phyloP scores from a whole-genome alignment of 2,888 invertebrate genomes.

The Ormyrus rosae region DNA sequence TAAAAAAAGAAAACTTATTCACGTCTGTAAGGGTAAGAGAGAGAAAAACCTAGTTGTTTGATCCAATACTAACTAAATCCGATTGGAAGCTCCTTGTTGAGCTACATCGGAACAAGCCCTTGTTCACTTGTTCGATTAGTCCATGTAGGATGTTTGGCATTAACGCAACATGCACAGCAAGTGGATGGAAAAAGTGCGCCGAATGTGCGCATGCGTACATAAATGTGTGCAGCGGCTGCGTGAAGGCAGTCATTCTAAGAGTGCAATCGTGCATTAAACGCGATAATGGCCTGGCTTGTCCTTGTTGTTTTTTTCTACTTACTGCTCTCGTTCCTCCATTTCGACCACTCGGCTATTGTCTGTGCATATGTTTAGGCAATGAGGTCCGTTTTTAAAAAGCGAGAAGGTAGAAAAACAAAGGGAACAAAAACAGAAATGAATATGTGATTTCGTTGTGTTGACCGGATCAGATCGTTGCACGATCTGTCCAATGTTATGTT shows the following conservation, averaged over 20 bases:
- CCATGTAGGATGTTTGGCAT: slow-evolving; percentile 19
- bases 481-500: slow-evolving; percentile 21
- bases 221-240: not conserved
- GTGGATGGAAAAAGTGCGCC: slow-evolving; percentile 5
- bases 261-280: slow-evolving; percentile 46
- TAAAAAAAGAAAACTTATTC: too few species aligned
- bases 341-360: slow-evolving; percentile 87
- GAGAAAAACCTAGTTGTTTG: not conserved
- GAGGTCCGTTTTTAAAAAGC: slow-evolving; percentile 77
- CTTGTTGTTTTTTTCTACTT: slow-evolving; percentile 77
- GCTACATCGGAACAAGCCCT: not conserved
- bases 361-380: slow-evolving; percentile 76
- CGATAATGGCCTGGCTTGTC: slow-evolving; percentile 18
- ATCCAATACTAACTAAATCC: not conserved
- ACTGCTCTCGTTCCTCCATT: slow-evolving; percentile 91
- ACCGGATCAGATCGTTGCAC: slow-evolving; percentile 60
- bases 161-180: not conserved
- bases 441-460: slow-evolving; percentile 75
- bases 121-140: slow-evolving; percentile 29
- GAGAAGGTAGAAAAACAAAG: slow-evolving; percentile 65
- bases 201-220: not conserved
- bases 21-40: not conserved
- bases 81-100: not conserved
- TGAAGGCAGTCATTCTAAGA: slow-evolving; percentile 32
- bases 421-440: slow-evolving; percentile 70